These are phyloP conservation scores for Cyclura pinguis DNA, from an alignment of 2,797 vertebrate species.

Conservation along the genomic window DNA sequence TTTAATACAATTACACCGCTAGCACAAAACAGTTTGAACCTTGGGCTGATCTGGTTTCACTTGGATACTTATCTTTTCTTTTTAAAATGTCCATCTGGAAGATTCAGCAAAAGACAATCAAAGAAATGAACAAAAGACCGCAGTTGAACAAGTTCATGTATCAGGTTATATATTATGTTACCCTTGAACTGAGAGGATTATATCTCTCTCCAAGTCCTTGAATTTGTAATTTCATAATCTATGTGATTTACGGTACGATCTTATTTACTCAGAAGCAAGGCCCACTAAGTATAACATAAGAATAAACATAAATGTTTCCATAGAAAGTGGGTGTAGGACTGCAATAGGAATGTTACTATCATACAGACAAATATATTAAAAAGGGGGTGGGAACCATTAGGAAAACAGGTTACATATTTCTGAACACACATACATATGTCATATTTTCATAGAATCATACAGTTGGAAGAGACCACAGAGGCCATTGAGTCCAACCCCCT, in stretches of 20 bases:
- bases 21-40: slow-evolving; percentile 8
- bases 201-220: slow-evolving; percentile 1
- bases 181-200: not conserved
- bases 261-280: not conserved
- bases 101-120: not conserved
- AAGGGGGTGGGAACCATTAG: not conserved
- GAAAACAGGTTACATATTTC: not conserved
- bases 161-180: slow-evolving; percentile 26
- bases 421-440: not conserved
- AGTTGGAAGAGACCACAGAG: too few species aligned
- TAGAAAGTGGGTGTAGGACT: not conserved
- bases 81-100: not conserved
- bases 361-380: not conserved
- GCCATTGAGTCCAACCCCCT: too few species aligned
- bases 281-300: too few species aligned
- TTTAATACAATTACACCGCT: not conserved
- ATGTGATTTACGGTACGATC: slow-evolving; percentile 10
- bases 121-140: not conserved
- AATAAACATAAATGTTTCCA: too few species aligned
- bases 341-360: not conserved
- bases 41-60: slow-evolving; percentile 3
- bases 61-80: not conserved
- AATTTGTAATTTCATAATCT: slow-evolving; percentile 35
- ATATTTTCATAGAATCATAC: not conserved
- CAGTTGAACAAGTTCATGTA: not conserved